These are phyloP conservation scores for Pseudochirops cupreus DNA, from an alignment of 2,797 vertebrate species.

Conservation along the genomic window DNA sequence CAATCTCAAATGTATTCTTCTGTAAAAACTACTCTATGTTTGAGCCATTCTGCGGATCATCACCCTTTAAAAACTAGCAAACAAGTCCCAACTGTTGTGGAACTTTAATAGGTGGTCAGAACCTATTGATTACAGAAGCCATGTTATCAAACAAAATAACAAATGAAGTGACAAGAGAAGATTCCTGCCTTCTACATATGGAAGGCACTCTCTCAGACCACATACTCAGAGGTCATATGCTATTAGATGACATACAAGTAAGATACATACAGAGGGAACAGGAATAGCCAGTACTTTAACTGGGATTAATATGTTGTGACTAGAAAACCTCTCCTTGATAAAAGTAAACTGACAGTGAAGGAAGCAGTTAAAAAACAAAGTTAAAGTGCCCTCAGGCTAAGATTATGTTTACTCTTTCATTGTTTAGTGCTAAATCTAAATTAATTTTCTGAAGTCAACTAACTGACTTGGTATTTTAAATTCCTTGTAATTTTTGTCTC, in stretches of 20 bases:
- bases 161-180: background rate
- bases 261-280: background rate
- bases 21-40: background rate
- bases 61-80: background rate
- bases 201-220: background rate
- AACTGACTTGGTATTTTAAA: background rate
- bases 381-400: background rate
- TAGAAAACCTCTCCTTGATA: background rate
- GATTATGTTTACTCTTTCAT: background rate
- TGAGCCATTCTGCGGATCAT: background rate
- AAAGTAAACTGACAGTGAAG: background rate
- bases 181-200: background rate
- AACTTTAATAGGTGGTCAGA: background rate
- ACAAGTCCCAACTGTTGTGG: background rate
- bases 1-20: background rate
- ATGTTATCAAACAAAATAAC: background rate
- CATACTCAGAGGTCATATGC: background rate
- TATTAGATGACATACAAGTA: background rate
- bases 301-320: background rate
- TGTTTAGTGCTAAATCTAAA: background rate
- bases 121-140: background rate
- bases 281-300: no score
- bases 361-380: background rate
- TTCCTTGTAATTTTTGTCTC: background rate
- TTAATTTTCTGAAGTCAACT: background rate